phyloP scores from a whole-genome alignment of 2,113 vertebrate species.

The Xiphias gladius region DNA sequence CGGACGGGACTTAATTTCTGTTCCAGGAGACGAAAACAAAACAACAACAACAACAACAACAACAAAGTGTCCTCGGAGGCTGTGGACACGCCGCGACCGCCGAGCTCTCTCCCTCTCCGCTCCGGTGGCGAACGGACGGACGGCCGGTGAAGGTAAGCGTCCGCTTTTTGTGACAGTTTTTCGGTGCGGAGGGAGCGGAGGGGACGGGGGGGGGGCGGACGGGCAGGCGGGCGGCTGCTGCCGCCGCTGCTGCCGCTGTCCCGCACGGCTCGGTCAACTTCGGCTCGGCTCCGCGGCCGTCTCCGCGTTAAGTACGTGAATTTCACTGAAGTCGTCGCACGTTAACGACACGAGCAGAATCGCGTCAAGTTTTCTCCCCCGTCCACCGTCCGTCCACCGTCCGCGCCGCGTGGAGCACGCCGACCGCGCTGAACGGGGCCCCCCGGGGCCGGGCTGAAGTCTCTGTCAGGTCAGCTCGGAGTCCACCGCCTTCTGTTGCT shows the following conservation, averaged over 20 bases:
- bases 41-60: background rate
- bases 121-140: background rate
- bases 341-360: background rate
- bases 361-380: background rate
- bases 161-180: conserved; percentile 50
- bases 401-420: background rate
- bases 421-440: no score
- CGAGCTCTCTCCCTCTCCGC: background rate
- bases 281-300: background rate
- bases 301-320: background rate
- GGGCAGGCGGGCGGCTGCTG: background rate
- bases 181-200: background rate
- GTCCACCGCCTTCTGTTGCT: no score
- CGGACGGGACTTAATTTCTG: conserved; percentile 32
- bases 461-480: no score
- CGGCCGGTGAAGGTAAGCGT: conserved; percentile 42
- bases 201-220: background rate
- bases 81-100: background rate
- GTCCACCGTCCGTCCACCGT: background rate
- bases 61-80: conserved; percentile 18
- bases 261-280: conserved; percentile 28
- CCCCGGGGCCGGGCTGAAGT: no score
- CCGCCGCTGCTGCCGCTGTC: background rate
- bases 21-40: background rate
- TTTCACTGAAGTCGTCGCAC: background rate